Evolutionary conservation across 2,797 vertebrate genomes (phyloP).

Genomic region (Naso thynnoides): DNA sequence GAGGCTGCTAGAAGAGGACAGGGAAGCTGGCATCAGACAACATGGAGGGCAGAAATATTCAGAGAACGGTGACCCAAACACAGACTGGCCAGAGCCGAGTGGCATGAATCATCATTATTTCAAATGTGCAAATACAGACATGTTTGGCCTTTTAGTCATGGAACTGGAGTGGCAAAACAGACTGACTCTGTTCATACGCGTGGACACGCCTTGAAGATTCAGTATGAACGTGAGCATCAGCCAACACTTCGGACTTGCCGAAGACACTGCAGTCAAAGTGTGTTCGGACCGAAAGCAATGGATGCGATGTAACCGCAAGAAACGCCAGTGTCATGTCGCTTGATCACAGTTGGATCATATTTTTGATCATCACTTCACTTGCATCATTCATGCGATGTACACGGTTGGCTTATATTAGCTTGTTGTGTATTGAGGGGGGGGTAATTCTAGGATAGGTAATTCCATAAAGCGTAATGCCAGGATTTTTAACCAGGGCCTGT

Average conservation of each 20-base stretch:
- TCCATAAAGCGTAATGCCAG: no score
- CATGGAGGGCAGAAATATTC: conserved; percentile 79
- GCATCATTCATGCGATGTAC: no score
- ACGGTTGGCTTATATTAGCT: no score
- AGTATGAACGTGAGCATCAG: neutral
- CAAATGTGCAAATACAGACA: conserved; percentile 3
- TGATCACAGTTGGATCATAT: no score
- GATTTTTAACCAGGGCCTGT: no score
- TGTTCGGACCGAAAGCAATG: no score
- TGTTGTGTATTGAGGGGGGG: no score
- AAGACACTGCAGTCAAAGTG: neutral
- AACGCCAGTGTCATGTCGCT: no score
- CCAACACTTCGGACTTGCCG: neutral
- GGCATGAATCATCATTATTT: conserved; percentile 54
- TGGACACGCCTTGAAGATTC: neutral
- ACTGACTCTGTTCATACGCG: neutral
- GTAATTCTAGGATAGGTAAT: no score
- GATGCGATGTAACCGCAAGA: no score
- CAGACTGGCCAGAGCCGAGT: neutral
- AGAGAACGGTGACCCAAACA: conserved; percentile 50
- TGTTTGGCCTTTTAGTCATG: neutral
- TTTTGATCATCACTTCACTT: no score
- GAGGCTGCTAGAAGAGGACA: conserved; percentile 67
- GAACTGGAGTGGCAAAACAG: neutral
- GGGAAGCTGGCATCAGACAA: conserved; percentile 76